Evolutionary conservation across 37 sponge, comb jelly and placozoan species (phyloP), one percentile per base, ranked within the genome.

Genomic region (Beroe ovata): DNA sequence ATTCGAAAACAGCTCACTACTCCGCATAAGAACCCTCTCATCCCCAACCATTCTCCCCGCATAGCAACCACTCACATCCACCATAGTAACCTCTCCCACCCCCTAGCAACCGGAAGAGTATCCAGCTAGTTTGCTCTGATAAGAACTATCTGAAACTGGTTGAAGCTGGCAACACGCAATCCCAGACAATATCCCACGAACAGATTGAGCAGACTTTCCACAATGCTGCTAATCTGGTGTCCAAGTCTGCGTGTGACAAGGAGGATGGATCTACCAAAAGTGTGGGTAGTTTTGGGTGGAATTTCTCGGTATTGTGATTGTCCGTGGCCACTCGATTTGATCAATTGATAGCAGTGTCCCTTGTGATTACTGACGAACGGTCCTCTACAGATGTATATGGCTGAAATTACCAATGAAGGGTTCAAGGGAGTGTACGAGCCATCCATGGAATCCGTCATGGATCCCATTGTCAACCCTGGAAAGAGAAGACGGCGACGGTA

Each of bases 371-470:
- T n/a, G n/a, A n/a, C n/a, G n/a, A 62, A 62, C 21, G 20, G 4
- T 20, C 21, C 63, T 34, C 38, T 20, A 3, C 71, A 69, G 71
- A 34, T 69, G 71, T 69, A 25, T 20, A 4, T 69, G 35, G 38
- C 71, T 11, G 36, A 29, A 8, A 47, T 88, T 14, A 58, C 60
- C 2, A 19, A 26, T 8, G 20, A 6, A 19, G 91, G 91, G 8
- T 72, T 90, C 36, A 89, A 8, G 3, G 91, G 91, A 23, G 91
- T 90, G 8, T 90, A 90, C 35, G 60, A 90, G 32, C 71, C 71
- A 1, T 36, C 36, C 18, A 69, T 69, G 25, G 71, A 69, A 6
- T 8, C 18, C 20, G 38, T 69, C 11, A 2, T 36, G 3, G 71
- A 35, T 3, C 71, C 71, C 20, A 69, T 69, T 21, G 21, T 3